These are phyloP conservation scores for Odontesthes bonariensis DNA, from an alignment of 2,113 vertebrate genomes.

Conservation along the genomic window DNA sequence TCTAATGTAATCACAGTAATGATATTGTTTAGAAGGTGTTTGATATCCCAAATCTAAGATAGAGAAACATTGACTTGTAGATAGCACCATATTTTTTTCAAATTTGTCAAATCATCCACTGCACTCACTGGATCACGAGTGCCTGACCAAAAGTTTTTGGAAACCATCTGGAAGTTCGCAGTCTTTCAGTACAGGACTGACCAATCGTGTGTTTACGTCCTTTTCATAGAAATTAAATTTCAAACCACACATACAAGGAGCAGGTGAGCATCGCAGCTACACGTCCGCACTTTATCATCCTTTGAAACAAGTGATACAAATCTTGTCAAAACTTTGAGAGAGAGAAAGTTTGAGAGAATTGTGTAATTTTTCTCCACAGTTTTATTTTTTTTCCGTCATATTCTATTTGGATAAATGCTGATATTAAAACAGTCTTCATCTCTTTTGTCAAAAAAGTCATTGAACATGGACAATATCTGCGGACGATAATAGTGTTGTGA, in stretches of 20 bases:
- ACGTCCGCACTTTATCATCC: not conserved
- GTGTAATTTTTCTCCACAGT: not conserved
- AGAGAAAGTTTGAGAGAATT: conserved; percentile 15
- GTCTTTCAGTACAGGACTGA: no score
- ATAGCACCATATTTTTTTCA: no score
- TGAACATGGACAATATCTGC: not conserved
- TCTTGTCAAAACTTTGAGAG: not conserved
- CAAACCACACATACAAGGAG: not conserved
- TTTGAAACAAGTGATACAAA: conserved; percentile 21
- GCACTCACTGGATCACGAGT: no score
- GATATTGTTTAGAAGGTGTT: no score
- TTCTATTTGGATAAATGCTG: not conserved
- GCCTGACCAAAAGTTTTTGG: no score
- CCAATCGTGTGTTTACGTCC: no score
- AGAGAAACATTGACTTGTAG: no score
- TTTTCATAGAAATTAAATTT: no score
- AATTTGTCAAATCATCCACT: no score
- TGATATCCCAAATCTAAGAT: no score
- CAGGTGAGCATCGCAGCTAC: not conserved
- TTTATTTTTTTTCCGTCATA: no score
- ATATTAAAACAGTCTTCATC: not conserved
- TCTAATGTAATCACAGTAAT: not conserved
- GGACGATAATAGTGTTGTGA: not conserved
- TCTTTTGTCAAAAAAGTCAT: not conserved
- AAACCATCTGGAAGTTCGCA: no score